These are phyloP conservation scores for Coluber constrictor DNA, from an alignment of 2,797 vertebrate species.

Conservation along the genomic window DNA sequence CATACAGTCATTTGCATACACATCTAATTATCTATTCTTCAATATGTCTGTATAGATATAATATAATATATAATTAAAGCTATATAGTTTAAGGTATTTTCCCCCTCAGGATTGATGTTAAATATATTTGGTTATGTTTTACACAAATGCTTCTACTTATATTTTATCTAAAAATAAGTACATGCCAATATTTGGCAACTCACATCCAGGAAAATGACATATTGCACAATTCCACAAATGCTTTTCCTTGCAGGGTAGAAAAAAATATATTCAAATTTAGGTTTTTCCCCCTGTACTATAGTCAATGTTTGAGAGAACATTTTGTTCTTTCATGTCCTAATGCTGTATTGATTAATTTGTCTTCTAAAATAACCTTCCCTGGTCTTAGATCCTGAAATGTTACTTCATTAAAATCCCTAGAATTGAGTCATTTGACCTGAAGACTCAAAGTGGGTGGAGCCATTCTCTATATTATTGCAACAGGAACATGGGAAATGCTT, in stretches of 20 bases:
- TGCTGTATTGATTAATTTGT: neutral
- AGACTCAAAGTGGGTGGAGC: neutral
- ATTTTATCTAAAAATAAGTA: constrained; percentile 34
- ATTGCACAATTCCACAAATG: neutral
- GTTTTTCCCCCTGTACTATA: neutral
- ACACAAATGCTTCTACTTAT: constrained; percentile 2
- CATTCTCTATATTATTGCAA: neutral
- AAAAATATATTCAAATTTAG: neutral
- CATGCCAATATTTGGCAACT: constrained; percentile 23
- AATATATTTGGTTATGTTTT: constrained; percentile 28
- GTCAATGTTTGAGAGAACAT: neutral
- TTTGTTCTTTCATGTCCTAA: neutral
- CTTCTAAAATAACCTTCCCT: neutral
- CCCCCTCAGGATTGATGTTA: neutral
- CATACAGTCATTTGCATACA: constrained; percentile 30
- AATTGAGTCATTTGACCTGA: neutral
- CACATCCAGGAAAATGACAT: constrained; percentile 7
- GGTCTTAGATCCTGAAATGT: neutral
- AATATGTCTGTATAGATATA: neutral
- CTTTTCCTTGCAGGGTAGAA: neutral
- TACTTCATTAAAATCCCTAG: neutral
- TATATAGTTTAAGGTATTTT: constrained; percentile 12
- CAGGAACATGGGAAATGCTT: neutral
- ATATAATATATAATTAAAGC: constrained; percentile 19
- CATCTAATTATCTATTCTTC: constrained; percentile 43